Evolutionary conservation across 2,113 vertebrate genomes (phyloP).

Genomic region (Paradoxurus hermaphroditus): DNA sequence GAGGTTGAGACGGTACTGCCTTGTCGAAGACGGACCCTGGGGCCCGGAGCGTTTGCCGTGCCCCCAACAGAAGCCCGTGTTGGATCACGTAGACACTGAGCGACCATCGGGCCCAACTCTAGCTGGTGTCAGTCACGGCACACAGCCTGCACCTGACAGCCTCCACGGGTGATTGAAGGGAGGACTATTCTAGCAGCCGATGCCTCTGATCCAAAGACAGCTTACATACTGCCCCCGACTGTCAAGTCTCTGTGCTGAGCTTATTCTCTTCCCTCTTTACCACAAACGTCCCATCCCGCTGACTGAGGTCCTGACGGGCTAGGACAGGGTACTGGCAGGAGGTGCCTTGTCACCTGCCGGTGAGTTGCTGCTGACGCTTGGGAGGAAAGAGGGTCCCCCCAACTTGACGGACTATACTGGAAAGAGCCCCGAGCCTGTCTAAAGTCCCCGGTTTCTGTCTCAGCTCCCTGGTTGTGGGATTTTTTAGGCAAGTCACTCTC

Average conservation of each 20-base stretch:
- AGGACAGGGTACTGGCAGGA: neutral
- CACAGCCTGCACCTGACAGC: neutral
- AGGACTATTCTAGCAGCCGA: neutral
- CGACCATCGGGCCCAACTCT: neutral
- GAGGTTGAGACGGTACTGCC: neutral
- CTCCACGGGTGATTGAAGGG: neutral
- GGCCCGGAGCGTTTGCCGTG: neutral
- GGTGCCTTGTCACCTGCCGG: neutral
- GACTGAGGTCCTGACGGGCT: neutral
- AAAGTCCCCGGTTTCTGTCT: neutral
- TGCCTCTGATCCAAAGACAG: neutral
- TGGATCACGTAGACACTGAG: neutral
- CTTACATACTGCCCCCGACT: neutral
- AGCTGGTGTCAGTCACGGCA: neutral
- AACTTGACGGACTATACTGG: neutral
- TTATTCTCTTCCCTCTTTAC: neutral
- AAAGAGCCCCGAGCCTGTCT: neutral
- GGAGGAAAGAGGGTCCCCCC: neutral
- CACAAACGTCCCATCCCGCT: neutral
- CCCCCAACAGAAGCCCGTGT: neutral
- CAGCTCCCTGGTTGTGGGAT: neutral
- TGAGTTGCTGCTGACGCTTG: neutral
- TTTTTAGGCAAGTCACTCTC: neutral
- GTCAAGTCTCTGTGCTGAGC: too few relatives aligned
- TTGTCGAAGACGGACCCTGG: neutral